phyloP scores from a whole-genome alignment of 1,140 invertebrate genomes.

The Monochamus saltuarius region DNA sequence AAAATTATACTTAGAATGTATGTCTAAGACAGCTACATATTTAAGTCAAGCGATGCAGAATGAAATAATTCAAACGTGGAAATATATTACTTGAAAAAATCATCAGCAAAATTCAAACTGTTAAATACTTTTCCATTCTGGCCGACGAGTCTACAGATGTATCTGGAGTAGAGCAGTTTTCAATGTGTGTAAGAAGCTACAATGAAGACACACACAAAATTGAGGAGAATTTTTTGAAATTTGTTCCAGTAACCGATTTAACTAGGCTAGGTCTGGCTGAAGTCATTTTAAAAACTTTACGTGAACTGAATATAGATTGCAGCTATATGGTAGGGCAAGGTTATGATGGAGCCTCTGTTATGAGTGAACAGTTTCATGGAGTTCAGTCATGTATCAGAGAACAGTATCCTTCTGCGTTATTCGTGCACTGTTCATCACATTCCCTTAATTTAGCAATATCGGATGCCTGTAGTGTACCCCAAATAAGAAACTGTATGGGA shows the following conservation, averaged over 20 bases:
- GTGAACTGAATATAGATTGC: constrained; percentile 1
- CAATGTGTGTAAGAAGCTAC: constrained; percentile 18
- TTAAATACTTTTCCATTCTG: constrained; percentile 12
- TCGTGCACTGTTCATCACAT: constrained; percentile 17
- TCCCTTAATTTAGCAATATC: constrained; percentile 13
- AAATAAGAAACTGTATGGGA: constrained; percentile 5
- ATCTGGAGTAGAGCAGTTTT: constrained; percentile 16
- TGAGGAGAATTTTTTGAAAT: constrained; percentile 18
- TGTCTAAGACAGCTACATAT: constrained; percentile 7
- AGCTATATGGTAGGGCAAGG: constrained; percentile 2
- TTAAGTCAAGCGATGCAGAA: constrained; percentile 9
- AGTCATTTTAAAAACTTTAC: neutral
- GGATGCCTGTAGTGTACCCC: constrained; percentile 1
- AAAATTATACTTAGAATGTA: neutral
- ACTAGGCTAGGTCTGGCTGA: neutral
- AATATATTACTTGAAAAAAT: constrained; percentile 17
- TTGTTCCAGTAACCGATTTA: constrained; percentile 2
- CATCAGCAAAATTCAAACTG: neutral
- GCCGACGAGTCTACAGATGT: constrained; percentile 25
- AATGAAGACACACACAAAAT: neutral
- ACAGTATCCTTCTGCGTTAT: constrained; percentile 8
- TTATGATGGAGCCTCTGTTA: constrained; percentile 22
- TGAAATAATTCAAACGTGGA: constrained; percentile 14
- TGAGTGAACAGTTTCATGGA: constrained; percentile 16
- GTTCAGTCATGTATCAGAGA: constrained; percentile 18